phyloP scores from a whole-genome alignment of 2,888 invertebrate genomes.

The Pollenia griseotomentosa region DNA sequence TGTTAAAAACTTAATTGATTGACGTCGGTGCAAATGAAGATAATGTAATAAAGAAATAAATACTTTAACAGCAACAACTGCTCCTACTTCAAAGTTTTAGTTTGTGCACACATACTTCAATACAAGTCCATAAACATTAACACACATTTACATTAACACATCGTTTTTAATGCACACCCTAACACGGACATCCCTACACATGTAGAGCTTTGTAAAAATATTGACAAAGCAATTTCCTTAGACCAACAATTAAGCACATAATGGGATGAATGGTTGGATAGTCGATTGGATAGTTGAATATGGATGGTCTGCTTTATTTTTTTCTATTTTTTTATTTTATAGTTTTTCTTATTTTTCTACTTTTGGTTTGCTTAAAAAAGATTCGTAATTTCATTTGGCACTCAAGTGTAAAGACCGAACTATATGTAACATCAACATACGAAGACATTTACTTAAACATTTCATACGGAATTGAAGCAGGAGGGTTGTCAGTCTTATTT shows the following conservation, averaged over 20 bases:
- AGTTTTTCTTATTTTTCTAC: slow-evolving; percentile 33
- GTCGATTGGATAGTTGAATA: slow-evolving; percentile 3
- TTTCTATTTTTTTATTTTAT: slow-evolving; percentile 31
- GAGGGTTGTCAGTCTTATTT: slow-evolving; percentile 11
- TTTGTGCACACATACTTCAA: slow-evolving; percentile 19
- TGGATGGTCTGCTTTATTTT: slow-evolving; percentile 6
- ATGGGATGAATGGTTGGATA: slow-evolving; percentile 58
- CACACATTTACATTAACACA: background rate
- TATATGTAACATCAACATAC: slow-evolving; percentile 57
- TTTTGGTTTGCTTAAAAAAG: slow-evolving; percentile 42
- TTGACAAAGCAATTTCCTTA: slow-evolving; percentile 76
- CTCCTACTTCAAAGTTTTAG: slow-evolving; percentile 21
- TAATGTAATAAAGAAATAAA: slow-evolving; percentile 61
- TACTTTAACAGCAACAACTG: slow-evolving; percentile 24
- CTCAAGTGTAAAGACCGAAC: slow-evolving; percentile 70
- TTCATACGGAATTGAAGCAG: background rate
- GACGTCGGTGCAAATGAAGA: slow-evolving; percentile 69
- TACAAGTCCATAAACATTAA: slow-evolving; percentile 29
- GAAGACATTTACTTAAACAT: slow-evolving; percentile 32
- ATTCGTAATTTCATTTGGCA: slow-evolving; percentile 68
- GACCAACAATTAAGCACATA: slow-evolving; percentile 75
- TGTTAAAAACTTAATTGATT: slow-evolving; percentile 76
- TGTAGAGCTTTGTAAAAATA: slow-evolving; percentile 65
- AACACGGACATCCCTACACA: slow-evolving; percentile 21
- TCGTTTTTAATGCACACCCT: background rate